Evolutionary conservation across 1,140 invertebrate genomes (phyloP).

Genomic region (Dinoponera quadriceps): DNA sequence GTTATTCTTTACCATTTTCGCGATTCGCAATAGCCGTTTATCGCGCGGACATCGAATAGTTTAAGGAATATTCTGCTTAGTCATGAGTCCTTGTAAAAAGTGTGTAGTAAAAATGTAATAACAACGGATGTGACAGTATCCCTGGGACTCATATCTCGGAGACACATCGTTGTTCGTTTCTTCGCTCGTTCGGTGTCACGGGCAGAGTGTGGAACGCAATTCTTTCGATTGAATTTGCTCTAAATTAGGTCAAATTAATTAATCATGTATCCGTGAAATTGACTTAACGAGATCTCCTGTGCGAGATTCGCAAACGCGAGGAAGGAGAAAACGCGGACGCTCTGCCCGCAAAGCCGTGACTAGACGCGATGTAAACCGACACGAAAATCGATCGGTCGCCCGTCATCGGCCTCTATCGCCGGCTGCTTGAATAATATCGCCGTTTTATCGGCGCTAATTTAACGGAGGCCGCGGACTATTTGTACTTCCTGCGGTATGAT

Average conservation of each 20-base stretch:
- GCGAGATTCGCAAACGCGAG: background rate
- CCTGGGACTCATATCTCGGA: too few relatives aligned
- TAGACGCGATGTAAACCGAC: background rate
- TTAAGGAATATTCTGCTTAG: background rate
- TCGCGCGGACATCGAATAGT: background rate
- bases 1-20: background rate
- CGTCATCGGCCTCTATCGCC: background rate
- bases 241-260: too few relatives aligned
- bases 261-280: too few relatives aligned
- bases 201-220: too few relatives aligned
- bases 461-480: background rate
- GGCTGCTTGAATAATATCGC: constrained; percentile 24
- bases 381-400: constrained; percentile 18
- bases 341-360: background rate
- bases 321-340: background rate
- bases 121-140: too few relatives aligned
- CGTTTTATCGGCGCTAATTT: constrained; percentile 19
- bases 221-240: too few relatives aligned
- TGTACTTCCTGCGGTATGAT: background rate
- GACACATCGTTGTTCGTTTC: too few relatives aligned
- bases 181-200: too few relatives aligned
- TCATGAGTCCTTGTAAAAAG: too few relatives aligned
- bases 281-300: too few relatives aligned
- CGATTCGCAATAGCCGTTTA: background rate
- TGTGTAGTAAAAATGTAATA: too few relatives aligned